These are phyloP conservation scores for Chaunax sp. DNA, from an alignment of 2,797 vertebrate genomes.

Conservation along the genomic window DNA sequence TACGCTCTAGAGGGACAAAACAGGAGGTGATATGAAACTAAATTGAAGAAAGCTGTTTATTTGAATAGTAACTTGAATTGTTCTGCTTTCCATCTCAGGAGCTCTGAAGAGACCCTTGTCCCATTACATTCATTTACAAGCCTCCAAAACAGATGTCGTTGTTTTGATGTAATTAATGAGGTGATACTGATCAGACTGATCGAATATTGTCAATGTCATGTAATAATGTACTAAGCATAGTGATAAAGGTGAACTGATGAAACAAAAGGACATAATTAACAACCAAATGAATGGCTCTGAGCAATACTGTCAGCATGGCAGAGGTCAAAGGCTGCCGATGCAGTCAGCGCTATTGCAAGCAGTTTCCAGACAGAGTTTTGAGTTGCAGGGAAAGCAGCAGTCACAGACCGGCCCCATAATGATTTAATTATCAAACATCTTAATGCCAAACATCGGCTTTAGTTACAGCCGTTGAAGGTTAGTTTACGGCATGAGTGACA, in stretches of 20 bases:
- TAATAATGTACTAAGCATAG: neutral
- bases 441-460: constrained; percentile 87
- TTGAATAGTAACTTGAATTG: neutral
- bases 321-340: constrained; percentile 65
- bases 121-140: no score
- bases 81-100: neutral
- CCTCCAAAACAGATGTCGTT: no score
- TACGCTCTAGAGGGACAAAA: constrained; percentile 85
- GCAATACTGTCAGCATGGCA: neutral
- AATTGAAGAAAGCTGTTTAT: neutral
- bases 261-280: neutral
- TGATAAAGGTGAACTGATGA: neutral
- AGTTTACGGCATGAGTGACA: constrained; percentile 88
- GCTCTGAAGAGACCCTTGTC: neutral
- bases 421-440: constrained; percentile 95
- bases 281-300: neutral
- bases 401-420: constrained; percentile 80
- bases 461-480: constrained; percentile 86
- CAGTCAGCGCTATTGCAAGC: constrained; percentile 34
- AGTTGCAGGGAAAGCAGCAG: constrained; percentile 85
- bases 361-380: constrained; percentile 86
- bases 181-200: neutral
- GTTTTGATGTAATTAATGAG: neutral
- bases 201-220: neutral
- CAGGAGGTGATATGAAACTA: constrained; percentile 12